Conservation (phyloP, 1,140 invertebrate species). For the Drosophila jambulina region DNA sequence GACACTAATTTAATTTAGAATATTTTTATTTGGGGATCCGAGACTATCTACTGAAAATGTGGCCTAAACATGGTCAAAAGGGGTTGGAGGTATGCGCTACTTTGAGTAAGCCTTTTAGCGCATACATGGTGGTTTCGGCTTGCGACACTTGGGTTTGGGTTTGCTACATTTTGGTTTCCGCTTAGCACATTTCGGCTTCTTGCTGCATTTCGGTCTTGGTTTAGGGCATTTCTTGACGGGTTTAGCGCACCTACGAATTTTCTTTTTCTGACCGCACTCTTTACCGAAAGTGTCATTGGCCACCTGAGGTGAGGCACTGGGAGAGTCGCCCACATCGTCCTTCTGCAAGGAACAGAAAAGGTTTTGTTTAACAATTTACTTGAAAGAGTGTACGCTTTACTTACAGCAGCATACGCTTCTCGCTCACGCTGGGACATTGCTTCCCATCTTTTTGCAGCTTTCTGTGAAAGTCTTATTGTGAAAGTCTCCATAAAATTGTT, state of each 20-base stretch:
- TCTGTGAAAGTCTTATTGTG: background rate
- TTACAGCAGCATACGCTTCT: background rate
- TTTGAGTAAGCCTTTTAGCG: too few species aligned
- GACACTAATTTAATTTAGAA: background rate
- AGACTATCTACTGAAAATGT: background rate
- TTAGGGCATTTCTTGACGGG: background rate
- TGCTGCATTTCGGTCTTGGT: background rate
- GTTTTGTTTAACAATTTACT: too few species aligned
- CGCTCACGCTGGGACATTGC: background rate
- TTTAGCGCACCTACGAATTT: too few species aligned
- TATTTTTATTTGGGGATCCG: background rate
- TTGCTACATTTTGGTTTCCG: background rate
- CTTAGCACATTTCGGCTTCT: background rate
- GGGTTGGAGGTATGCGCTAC: too few species aligned
- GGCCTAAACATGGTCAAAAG: background rate
- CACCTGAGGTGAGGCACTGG: background rate
- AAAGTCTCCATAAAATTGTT: background rate
- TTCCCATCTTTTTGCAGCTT: background rate
- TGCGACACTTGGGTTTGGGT: background rate
- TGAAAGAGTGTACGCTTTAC: background rate
- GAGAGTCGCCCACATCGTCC: background rate
- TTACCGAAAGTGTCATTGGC: background rate
- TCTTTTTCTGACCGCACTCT: background rate
- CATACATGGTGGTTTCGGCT: background rate
- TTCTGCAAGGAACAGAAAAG: background rate